Evolutionary conservation across 2,888 invertebrate genomes (phyloP).

Genomic region (Andrena flavipes): DNA sequence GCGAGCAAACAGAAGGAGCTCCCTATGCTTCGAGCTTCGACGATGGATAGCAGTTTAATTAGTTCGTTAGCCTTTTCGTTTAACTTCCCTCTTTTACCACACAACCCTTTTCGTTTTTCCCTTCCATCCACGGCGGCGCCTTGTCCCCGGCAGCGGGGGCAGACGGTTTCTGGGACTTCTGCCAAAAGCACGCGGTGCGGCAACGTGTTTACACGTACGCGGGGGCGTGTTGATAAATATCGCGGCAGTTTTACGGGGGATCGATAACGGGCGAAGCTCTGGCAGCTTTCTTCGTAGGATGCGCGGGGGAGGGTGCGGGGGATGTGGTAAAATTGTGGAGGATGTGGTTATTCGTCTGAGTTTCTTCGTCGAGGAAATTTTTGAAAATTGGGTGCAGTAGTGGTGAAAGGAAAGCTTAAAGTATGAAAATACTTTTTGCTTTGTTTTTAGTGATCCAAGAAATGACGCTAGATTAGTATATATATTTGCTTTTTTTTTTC

Average conservation of each 20-base stretch:
- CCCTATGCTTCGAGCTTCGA: conserved; percentile 35
- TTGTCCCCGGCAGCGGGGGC: background rate
- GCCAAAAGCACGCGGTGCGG: conserved; percentile 22
- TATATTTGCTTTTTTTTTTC: too few relatives aligned
- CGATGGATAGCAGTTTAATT: conserved; percentile 64
- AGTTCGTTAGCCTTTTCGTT: conserved; percentile 68
- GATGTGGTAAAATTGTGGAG: too few relatives aligned
- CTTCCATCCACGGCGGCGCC: background rate
- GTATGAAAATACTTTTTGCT: too few relatives aligned
- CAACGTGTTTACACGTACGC: conserved; percentile 6
- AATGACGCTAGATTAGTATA: too few relatives aligned
- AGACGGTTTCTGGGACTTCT: conserved; percentile 27
- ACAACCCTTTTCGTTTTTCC: background rate
- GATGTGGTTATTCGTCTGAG: too few relatives aligned
- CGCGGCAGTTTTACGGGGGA: conserved; percentile 25
- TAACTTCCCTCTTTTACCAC: conserved; percentile 38
- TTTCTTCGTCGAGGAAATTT: background rate
- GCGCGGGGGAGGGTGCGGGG: background rate
- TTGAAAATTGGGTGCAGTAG: too few relatives aligned
- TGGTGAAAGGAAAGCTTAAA: too few relatives aligned
- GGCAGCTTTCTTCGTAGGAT: conserved; percentile 4
- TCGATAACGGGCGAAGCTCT: conserved; percentile 1
- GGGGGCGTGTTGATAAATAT: conserved; percentile 31
- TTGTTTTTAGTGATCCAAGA: too few relatives aligned
- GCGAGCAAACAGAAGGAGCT: conserved; percentile 26